Base-by-base conservation (phyloP, 2,888 invertebrate species). In the Macrosoma leucophasiata region DNA sequence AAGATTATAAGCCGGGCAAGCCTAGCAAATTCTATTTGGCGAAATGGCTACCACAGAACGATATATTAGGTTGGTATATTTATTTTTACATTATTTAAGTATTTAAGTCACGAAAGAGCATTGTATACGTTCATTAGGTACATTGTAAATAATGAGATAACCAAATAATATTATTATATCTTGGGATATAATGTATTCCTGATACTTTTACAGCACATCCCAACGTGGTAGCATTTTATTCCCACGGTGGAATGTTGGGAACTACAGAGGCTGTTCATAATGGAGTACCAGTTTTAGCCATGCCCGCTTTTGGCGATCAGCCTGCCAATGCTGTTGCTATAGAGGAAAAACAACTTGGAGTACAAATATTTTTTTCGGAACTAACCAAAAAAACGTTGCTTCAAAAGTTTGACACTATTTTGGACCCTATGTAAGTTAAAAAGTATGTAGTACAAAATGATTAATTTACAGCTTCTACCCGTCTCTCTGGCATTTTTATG, bases 41-140 rank as follows among this genome's bases (percentile, higher is more conserved):
- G 22, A 86, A 85, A 38, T 93, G 92, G 92, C 59, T 91, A 55
- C 91, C 92, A 0, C 92, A 92, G 62, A 84, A 87, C 39, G 91
- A 91, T 56, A 85, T 92, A 46, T 70, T 92, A 42, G 87, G 91
- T 91, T n/a, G n/a, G n/a, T n/a, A n/a, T n/a, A n/a, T 12, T 13
- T n/a, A n/a, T n/a, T n/a, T n/a, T n/a, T n/a, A n/a, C n/a, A n/a
- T n/a, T n/a, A n/a, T n/a, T n/a, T n/a, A n/a, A n/a, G n/a, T n/a
- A n/a, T n/a, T n/a, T n/a, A n/a, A n/a, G n/a, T n/a, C n/a, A n/a
- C n/a, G n/a, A n/a, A n/a, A n/a, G n/a, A n/a, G n/a, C n/a, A n/a
- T n/a, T n/a, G n/a, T n/a, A n/a, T n/a, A n/a, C n/a, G n/a, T n/a
- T n/a, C n/a, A n/a, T n/a, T n/a, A n/a, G n/a, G n/a, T n/a, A n/a